These are phyloP conservation scores for Neodiprion lecontei DNA, from an alignment of 1,140 invertebrate species.

Conservation along the genomic window DNA sequence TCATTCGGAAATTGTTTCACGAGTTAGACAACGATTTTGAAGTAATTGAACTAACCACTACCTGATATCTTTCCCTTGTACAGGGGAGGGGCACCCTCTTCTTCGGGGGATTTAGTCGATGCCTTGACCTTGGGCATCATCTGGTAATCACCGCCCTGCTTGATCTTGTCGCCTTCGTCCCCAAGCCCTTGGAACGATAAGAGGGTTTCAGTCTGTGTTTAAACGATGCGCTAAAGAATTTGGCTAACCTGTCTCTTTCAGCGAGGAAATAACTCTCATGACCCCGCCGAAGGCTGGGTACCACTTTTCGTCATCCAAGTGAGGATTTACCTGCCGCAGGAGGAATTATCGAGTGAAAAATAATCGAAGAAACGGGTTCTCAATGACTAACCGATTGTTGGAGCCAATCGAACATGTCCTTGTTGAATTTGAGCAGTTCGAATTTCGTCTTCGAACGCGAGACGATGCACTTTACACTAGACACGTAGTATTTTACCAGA, in stretches of 20 bases:
- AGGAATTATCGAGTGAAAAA: constrained; percentile 36
- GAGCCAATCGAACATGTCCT: constrained; percentile 66
- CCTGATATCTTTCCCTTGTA: constrained; percentile 32
- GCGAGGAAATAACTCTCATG: constrained; percentile 63
- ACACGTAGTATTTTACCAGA: constrained; percentile 66
- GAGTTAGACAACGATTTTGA: not conserved
- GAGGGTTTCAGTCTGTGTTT: not conserved
- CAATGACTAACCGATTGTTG: constrained; percentile 43
- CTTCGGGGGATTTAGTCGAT: constrained; percentile 1
- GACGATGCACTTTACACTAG: constrained; percentile 61
- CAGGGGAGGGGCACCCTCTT: constrained; percentile 23
- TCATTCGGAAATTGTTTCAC: constrained; percentile 6
- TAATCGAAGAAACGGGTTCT: constrained; percentile 6
- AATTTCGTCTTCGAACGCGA: constrained; percentile 40
- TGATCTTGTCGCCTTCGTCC: constrained; percentile 21
- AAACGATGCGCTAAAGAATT: not conserved
- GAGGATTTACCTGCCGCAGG: constrained; percentile 58
- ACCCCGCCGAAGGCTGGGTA: constrained; percentile 69
- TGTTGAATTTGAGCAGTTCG: constrained; percentile 62
- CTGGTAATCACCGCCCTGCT: constrained; percentile 29
- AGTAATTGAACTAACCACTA: not conserved
- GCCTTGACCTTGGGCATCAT: constrained; percentile 34
- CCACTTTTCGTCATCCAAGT: constrained; percentile 66
- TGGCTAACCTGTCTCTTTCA: constrained; percentile 57
- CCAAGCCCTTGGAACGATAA: constrained; percentile 20